Base-by-base conservation (phyloP, 2,113 vertebrate species). In the Carollia perspicillata region DNA sequence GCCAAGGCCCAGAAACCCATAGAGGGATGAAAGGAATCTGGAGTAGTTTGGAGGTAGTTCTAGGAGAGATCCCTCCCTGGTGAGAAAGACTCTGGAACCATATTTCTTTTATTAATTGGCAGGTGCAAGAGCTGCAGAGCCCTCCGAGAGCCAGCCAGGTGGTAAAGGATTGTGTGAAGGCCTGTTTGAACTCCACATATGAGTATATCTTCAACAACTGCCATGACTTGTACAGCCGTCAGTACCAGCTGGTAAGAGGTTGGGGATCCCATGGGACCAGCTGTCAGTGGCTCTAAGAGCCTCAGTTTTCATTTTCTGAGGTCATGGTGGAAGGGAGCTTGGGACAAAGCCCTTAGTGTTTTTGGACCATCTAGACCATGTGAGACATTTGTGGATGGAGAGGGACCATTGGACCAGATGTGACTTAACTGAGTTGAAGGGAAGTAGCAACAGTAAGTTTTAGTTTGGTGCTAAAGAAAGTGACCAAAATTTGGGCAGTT, bases 141-240 rank as follows among this genome's bases (percentile, higher is more conserved):
- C 99, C 99, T 7, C 99, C 99, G 22, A 99, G 99, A 98, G 99
- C 99, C 97, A 99, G 99, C 94, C 99, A 99, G 96, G 99, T 99
- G 42, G 99, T 99, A 86, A 99, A 99, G 97, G 99, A 99, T 97
- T 99, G 99, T 96, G 99, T 99, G 75, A 99, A 99, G 96, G 99
- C 99, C 95, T 99, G 99, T 93, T 99, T 99, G 96, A 99, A 99
- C 97, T 99, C 99, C 30, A 99, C 99, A 1, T 99, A 99, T 0
- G 99, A 99, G 95, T 99, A 99, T 98, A 99, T 99, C 98, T 99
- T 99, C 98, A 99, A 99, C 97, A 99, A 99, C 84, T 99, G 99
- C 95, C 99, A 99, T 1, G 99, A 99, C 94, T 98, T 99, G 42
- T 99, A 99, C 98, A 99, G 99, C 98, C 98, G 97, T 42, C 99